phyloP scores from a whole-genome alignment of 2,797 vertebrate species.

The Sparidentex hasta region DNA sequence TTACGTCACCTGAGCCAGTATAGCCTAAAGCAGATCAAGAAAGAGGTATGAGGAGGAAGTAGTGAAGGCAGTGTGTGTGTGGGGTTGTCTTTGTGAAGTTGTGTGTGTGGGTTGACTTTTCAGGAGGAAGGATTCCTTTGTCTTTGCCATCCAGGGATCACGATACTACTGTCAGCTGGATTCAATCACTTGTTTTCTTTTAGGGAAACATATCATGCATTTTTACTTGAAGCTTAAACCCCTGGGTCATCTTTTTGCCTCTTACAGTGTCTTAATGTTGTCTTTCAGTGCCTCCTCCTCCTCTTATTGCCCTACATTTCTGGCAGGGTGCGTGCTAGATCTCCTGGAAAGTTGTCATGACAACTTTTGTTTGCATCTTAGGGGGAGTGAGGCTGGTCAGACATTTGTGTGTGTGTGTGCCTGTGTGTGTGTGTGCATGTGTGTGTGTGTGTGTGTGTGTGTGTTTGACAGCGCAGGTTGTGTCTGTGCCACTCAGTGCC shows the following conservation, averaged over 20 bases:
- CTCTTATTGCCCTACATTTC: conserved; percentile 62
- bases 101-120: conserved; percentile 16
- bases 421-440: neutral
- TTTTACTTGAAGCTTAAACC: conserved; percentile 29
- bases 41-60: neutral
- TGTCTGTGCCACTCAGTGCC: conserved; percentile 48
- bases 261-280: conserved; percentile 47
- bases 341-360: conserved; percentile 69
- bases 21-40: conserved; percentile 17
- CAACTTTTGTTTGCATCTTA: conserved; percentile 74
- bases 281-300: conserved; percentile 41
- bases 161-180: conserved; percentile 20
- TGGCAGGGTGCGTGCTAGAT: conserved; percentile 37
- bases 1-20: conserved; percentile 49
- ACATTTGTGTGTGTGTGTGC: conserved; percentile 37
- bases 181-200: conserved; percentile 7
- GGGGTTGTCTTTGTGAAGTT: conserved; percentile 21
- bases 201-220: conserved; percentile 11
- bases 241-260: conserved; percentile 22
- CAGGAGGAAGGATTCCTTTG: conserved; percentile 23
- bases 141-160: conserved; percentile 15
- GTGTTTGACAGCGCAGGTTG: conserved; percentile 15
- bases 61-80: neutral
- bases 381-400: conserved; percentile 45
- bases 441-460: conserved; percentile 13